Evolutionary conservation across 2,797 vertebrate species (phyloP).

Genomic region (Ptychobarbus kaznakovi): DNA sequence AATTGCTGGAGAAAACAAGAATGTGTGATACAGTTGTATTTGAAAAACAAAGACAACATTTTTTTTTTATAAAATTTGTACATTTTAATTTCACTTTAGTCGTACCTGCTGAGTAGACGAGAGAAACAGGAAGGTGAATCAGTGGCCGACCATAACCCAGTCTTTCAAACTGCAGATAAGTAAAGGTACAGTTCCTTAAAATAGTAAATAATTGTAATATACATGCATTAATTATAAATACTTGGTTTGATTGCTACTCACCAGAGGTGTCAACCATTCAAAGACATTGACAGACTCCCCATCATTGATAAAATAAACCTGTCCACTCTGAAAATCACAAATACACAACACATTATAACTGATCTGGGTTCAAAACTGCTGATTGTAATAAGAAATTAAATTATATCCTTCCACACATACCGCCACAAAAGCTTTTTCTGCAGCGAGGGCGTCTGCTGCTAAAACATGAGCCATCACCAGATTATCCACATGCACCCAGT

Average conservation of each 20-base stretch:
- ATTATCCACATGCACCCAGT: slow-evolving; percentile 94
- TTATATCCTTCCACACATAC: slow-evolving; percentile 77
- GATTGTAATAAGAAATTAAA: not conserved
- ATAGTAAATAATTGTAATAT: not conserved
- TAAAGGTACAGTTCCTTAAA: not conserved
- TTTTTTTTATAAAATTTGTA: too few relatives aligned
- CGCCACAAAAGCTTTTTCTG: slow-evolving; percentile 79
- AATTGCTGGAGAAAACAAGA: slow-evolving; percentile 74
- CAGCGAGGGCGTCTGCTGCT: slow-evolving; percentile 85
- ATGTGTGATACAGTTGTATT: not conserved
- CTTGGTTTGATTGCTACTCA: slow-evolving; percentile 67
- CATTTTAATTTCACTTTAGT: not conserved
- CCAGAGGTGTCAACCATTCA: slow-evolving; percentile 90
- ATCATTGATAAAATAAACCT: slow-evolving; percentile 93
- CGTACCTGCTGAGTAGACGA: slow-evolving; percentile 88
- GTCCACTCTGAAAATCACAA: slow-evolving; percentile 83
- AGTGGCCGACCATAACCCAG: slow-evolving; percentile 85
- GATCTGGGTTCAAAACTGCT: not conserved
- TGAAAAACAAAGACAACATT: not conserved
- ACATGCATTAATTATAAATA: not conserved
- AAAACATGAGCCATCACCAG: slow-evolving; percentile 88
- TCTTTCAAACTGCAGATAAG: slow-evolving; percentile 85
- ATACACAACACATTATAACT: not conserved
- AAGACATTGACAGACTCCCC: slow-evolving; percentile 90
- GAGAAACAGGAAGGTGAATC: slow-evolving; percentile 84